Base-by-base conservation (phyloP, 1,140 invertebrate species). In the Notospermus geniculatus region DNA sequence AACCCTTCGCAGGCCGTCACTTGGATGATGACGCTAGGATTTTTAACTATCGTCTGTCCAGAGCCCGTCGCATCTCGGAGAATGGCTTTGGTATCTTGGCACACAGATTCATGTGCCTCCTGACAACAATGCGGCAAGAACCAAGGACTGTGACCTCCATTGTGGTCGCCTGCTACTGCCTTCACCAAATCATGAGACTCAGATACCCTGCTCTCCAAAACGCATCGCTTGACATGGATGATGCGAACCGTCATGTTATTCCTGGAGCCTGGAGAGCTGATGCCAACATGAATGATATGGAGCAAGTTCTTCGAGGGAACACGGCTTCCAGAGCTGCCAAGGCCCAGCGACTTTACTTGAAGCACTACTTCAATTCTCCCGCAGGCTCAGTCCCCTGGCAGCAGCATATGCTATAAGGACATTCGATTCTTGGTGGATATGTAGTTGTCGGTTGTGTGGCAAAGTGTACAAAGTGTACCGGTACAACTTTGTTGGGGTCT, bases 31-130 rank as follows among this genome's bases (percentile, higher is more conserved):
- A 66, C 9, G 57, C 68, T 61, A 57, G 66, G 29, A 65, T 73
- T 36, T 78, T 71, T 59, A 79, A 81, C 62, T 80, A 83, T 59
- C 59, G 80, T 64, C 63, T 80, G 41, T 75, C 70, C 53, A 63
- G 77, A 57, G 79, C 72, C 50, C 68, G 80, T 57, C 72, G 77
- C 64, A 72, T 79, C 11, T 30, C 54, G 0, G 67, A 68, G 50
- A 66, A 65, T 56, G 63, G 39, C 9, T 67, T 7, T 25, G 28
- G 64, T 41, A 71, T 69, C 29, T 60, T 71, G 17, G 60, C 58
- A 27, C 52, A 63, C 43, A 46, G 63, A 5, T 69, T 64, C 32
- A 43, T 56, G 27, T 22, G 62, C 41, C 56, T 71, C 17, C 39
- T 69, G 30, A 61, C 59, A 28, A 63, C 60, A 15, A 69, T 71